phyloP scores from a whole-genome alignment of 2,113 vertebrate genomes.

The Carettochelys insculpta region DNA sequence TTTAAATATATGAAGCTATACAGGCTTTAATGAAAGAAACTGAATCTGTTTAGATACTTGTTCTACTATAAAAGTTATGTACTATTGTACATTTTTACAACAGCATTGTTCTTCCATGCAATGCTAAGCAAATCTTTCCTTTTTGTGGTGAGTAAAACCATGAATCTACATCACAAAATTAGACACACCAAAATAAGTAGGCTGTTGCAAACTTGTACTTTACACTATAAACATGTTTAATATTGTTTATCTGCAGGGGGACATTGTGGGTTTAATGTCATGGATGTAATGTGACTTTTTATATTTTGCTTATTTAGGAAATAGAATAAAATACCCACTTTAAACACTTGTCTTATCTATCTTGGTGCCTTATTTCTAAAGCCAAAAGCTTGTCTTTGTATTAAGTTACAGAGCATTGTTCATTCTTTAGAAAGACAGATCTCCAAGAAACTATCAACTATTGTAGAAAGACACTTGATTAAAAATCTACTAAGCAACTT shows the following conservation, averaged over 20 bases:
- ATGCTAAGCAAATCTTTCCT: constrained; percentile 28
- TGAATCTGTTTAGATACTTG: constrained; percentile 53
- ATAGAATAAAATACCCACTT: constrained; percentile 57
- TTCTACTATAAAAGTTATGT: constrained; percentile 60
- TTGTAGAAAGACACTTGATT: not conserved
- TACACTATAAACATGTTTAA: constrained; percentile 35
- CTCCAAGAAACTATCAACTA: not conserved
- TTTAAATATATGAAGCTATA: constrained; percentile 63
- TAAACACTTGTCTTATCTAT: constrained; percentile 15
- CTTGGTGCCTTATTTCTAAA: constrained; percentile 53
- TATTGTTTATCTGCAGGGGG: constrained; percentile 19
- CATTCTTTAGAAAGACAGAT: constrained; percentile 10
- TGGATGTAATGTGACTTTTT: constrained; percentile 40
- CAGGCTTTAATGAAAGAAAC: constrained; percentile 66
- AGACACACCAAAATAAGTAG: constrained; percentile 26
- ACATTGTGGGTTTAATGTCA: constrained; percentile 37
- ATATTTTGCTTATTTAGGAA: constrained; percentile 26
- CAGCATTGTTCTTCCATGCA: constrained; percentile 43
- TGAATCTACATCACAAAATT: not conserved
- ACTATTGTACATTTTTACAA: constrained; percentile 69
- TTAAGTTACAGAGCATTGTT: constrained; percentile 40
- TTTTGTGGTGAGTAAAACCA: constrained; percentile 35
- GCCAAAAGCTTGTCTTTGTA: too few species aligned
- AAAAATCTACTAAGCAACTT: not conserved
- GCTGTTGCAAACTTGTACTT: constrained; percentile 31